Percentiles rank a stretch among this genome's conserved stretches.
Conservation (phyloP, 2,797 vertebrate genomes). For the Falco columbarius region DNA sequence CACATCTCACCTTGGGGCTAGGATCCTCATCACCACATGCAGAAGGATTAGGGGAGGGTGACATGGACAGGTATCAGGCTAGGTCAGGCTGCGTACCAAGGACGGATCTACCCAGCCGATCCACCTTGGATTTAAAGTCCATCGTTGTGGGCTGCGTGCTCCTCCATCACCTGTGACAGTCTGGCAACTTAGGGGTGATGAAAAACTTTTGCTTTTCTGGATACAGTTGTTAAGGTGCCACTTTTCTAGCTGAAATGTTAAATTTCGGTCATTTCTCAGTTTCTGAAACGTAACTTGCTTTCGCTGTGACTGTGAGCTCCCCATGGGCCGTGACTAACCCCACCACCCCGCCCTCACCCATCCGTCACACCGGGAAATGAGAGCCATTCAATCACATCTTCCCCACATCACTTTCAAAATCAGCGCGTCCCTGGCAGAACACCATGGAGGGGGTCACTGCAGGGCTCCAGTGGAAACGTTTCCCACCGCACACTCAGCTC, state of each 20-base stretch:
- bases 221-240: not conserved
- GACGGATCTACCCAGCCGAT: not conserved
- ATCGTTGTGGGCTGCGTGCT: rapidly evolving
- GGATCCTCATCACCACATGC: not conserved
- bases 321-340: rapidly evolving
- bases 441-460: rapidly evolving
- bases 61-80: too few species aligned
- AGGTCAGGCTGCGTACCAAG: not conserved
- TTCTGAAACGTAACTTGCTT: not conserved
- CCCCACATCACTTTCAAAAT: not conserved
- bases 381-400: not conserved
- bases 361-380: not conserved
- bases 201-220: not conserved
- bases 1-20: not conserved
- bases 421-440: not conserved
- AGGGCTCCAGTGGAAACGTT: rapidly evolving
- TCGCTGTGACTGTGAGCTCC: not conserved
- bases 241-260: not conserved
- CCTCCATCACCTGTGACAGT: not conserved
- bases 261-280: not conserved
- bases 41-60: not conserved
- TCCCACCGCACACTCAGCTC: rapidly evolving
- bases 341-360: not conserved
- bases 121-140: rapidly evolving
- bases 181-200: not conserved